A percentile compares a stretch with the other conserved stretches of the same genome.
Conservation (phyloP, 2,113 vertebrate genomes). For the Cairina moschata region DNA sequence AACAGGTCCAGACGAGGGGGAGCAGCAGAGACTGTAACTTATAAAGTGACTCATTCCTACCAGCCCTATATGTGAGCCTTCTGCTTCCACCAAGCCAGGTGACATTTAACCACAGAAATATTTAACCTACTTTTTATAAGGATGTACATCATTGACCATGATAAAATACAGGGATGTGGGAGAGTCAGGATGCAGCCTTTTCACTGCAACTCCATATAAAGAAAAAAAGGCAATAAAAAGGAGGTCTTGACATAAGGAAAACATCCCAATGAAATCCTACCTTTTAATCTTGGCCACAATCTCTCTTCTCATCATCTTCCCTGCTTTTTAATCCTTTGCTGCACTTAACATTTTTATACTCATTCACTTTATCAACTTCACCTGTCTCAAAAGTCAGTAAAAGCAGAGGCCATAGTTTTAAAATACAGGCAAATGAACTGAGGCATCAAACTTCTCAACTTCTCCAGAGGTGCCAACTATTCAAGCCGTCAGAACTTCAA, state of each 20-base stretch:
- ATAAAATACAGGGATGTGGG: constrained; percentile 40
- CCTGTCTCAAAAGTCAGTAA: constrained; percentile 42
- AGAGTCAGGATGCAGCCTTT: constrained; percentile 54
- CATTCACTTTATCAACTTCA: constrained; percentile 50
- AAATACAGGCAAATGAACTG: background rate
- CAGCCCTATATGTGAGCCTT: background rate
- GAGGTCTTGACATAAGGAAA: constrained; percentile 37
- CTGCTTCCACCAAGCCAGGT: constrained; percentile 13
- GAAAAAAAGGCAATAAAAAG: constrained; percentile 32
- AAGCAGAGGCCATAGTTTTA: background rate
- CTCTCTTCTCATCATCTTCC: constrained; percentile 19
- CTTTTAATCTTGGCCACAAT: constrained; percentile 32
- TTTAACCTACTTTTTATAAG: constrained; percentile 35
- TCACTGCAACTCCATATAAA: background rate
- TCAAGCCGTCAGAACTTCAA: background rate
- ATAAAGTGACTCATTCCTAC: background rate
- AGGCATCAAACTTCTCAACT: background rate
- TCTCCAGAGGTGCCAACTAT: background rate
- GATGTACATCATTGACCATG: background rate
- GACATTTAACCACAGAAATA: constrained; percentile 32
- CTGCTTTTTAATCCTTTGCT: constrained; percentile 31
- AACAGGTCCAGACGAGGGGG: background rate
- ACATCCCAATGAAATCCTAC: constrained; percentile 29
- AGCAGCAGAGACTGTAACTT: background rate
- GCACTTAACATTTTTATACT: background rate